phyloP scores from a whole-genome alignment of 2,797 vertebrate genomes.

The Bradypus variegatus region DNA sequence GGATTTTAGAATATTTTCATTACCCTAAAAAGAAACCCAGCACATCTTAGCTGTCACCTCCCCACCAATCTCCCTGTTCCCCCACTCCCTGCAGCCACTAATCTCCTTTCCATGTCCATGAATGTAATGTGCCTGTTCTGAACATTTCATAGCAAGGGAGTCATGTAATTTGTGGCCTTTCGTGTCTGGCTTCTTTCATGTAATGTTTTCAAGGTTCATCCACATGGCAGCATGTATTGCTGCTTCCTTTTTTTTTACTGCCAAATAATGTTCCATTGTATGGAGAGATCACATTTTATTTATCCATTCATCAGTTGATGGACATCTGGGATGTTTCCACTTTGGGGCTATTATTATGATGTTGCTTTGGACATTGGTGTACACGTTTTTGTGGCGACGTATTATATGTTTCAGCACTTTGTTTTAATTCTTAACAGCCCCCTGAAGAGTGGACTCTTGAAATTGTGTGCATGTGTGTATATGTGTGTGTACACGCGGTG shows the following conservation, averaged over 20 bases:
- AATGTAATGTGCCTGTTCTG: not conserved
- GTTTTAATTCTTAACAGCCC: not conserved
- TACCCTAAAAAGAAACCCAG: not conserved
- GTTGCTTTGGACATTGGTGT: not conserved
- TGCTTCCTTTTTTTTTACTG: not conserved
- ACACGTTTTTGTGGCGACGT: not conserved
- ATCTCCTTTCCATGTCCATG: not conserved
- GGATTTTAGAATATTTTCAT: not conserved
- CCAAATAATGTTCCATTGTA: not conserved
- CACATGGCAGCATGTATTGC: not conserved
- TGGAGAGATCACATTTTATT: not conserved
- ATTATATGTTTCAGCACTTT: not conserved
- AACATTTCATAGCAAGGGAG: not conserved
- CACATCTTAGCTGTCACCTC: not conserved
- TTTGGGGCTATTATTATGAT: not conserved
- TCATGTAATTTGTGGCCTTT: not conserved
- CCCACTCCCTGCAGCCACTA: not conserved
- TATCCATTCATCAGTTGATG: not conserved
- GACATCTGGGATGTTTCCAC: not conserved
- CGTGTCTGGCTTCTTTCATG: not conserved
- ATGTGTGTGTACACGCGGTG: too few species aligned
- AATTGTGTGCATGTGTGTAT: too few species aligned
- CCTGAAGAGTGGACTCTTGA: not conserved
- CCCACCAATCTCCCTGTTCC: accelerated
- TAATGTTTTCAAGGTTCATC: not conserved